Evolutionary conservation across 2,888 invertebrate species (phyloP), one percentile per base, ranked within the genome.

Genomic region (Nebria brevicollis): DNA sequence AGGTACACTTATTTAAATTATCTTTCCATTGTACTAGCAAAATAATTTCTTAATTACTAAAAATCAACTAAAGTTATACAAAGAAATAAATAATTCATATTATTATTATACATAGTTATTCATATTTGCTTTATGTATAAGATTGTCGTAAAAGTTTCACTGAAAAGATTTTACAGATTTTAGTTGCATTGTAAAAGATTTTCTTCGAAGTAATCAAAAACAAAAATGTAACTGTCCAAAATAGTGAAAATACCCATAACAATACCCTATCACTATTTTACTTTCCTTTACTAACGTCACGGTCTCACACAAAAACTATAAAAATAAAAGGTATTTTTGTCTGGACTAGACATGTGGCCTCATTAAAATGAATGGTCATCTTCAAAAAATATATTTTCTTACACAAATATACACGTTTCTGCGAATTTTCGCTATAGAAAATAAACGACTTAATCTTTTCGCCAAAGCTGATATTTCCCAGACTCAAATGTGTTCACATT

Each of bases 401-500:
- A 54, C 8, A 54, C 1, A 54, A 54, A 54, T 54, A 54, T 11
- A 13, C 54, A 54, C 13, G 7, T 11, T 54, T 54, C 54, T 13
- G 54, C 54, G 54, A 54, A 54, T 54, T 54, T 54, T 54, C 54
- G 54, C 54, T 54, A 54, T 54, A 54, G 54, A 54, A 54, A 54
- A 54, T 54, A 54, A 54, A 54, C 34, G 2, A 34, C 54, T 3
- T 54, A 11, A 54, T 54, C 54, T 54, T 54, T 54, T 54, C 54
- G 54, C 54, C 54, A 54, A 54, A 54, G 54, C 54, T 54, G 54
- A 54, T 54, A 54, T 54, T 54, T 54, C 54, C 54, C 54, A 54
- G 54, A 54, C 54, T 11, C 13, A 54, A 54, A 34, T 34, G 34
- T 34, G 34, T 34, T 54, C 8, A 54, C 8, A 54, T 54, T 11